Conservation (phyloP, 2,797 vertebrate species). For the Eospalax fontanierii region DNA sequence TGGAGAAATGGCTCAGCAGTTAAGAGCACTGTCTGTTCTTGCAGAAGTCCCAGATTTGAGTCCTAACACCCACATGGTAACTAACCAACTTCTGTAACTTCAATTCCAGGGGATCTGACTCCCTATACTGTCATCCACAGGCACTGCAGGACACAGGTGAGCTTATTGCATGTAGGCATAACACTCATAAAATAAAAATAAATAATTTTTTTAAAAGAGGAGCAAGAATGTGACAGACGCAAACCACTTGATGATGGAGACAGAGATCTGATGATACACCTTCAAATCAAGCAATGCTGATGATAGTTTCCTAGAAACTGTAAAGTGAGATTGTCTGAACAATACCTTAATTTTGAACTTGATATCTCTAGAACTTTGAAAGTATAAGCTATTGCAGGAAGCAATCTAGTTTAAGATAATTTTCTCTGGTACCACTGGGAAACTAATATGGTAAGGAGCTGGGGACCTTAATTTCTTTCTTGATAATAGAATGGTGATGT, state of each 20-base stretch:
- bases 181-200: no score
- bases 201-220: no score
- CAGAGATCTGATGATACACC: not conserved
- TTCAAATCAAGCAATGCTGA: not conserved
- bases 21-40: no score
- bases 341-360: not conserved
- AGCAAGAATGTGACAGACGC: not conserved
- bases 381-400: not conserved
- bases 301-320: not conserved
- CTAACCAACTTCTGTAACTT: no score
- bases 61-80: no score
- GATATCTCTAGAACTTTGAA: not conserved
- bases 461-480: not conserved
- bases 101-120: no score
- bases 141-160: no score
- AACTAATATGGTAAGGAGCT: accelerated
- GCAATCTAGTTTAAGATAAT: not conserved
- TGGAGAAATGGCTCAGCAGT: no score
- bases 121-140: no score
- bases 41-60: no score
- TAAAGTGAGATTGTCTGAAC: not conserved
- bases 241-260: not conserved
- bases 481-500: not conserved
- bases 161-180: no score
- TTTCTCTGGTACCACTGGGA: no score